These are phyloP conservation scores for Chalcis sispes DNA, from an alignment of 2,888 invertebrate species.

Conservation along the genomic window DNA sequence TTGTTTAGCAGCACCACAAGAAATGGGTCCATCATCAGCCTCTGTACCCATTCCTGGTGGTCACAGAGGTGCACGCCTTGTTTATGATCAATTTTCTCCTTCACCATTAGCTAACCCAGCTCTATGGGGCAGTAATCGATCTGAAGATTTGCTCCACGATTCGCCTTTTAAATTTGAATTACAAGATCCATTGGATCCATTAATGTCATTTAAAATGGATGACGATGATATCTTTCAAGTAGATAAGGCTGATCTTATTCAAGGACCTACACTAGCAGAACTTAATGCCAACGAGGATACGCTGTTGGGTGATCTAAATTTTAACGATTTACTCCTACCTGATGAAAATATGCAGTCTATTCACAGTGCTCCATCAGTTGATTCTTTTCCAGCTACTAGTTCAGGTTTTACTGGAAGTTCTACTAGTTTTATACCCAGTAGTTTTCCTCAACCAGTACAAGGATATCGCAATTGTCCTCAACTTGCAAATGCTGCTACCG, in stretches of 20 bases:
- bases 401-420: conserved; percentile 63
- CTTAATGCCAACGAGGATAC: conserved; percentile 91
- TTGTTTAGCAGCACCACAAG: conserved; percentile 60
- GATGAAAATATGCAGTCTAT: conserved; percentile 78
- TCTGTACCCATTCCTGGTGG: conserved; percentile 73
- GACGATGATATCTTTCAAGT: conserved; percentile 94
- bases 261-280: conserved; percentile 90
- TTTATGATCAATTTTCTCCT: conserved; percentile 73
- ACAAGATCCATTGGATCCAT: conserved; percentile 66
- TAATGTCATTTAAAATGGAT: conserved; percentile 84
- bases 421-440: conserved; percentile 68
- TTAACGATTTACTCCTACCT: conserved; percentile 88
- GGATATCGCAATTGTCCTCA: conserved; percentile 64
- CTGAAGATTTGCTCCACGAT: conserved; percentile 58
- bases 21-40: conserved; percentile 71
- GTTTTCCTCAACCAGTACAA: conserved; percentile 71
- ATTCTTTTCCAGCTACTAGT: conserved; percentile 55
- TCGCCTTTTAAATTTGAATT: conserved; percentile 69
- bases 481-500: conserved; percentile 9
- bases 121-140: conserved; percentile 77
- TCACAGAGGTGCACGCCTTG: conserved; percentile 66
- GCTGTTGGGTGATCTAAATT: conserved; percentile 88
- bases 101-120: conserved; percentile 69
- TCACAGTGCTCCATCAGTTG: conserved; percentile 56
- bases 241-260: conserved; percentile 90